Percentiles rank a stretch among this genome's conserved stretches.
phyloP scores from a whole-genome alignment of 1,140 invertebrate species.

The Plodia interpunctella region DNA sequence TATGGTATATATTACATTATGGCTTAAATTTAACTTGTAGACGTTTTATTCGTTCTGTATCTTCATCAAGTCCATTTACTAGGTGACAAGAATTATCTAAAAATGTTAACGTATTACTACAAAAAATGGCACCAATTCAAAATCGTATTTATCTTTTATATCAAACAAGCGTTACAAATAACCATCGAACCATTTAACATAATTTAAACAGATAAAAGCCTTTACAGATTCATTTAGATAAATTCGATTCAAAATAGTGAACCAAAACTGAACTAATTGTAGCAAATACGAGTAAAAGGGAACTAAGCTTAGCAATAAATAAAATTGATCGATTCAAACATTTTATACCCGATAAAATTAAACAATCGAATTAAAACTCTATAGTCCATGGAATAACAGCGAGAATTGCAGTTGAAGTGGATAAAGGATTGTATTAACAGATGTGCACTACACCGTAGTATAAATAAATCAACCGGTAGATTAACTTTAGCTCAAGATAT shows the following conservation, averaged over 20 bases:
- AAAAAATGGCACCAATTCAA: too few relatives aligned
- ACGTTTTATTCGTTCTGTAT: too few relatives aligned
- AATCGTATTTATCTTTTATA: too few relatives aligned
- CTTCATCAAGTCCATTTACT: too few relatives aligned
- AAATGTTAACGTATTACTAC: too few relatives aligned
- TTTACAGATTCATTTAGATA: conserved; percentile 1
- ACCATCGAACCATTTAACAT: neutral
- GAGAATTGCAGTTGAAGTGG: neutral
- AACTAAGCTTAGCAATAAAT: neutral
- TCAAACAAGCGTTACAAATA: too few relatives aligned
- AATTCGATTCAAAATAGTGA: neutral
- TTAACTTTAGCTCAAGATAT: neutral
- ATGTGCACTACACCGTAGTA: neutral
- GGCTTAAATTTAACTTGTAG: too few relatives aligned
- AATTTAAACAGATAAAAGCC: neutral
- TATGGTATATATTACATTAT: too few relatives aligned
- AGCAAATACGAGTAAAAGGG: neutral
- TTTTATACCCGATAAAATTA: neutral
- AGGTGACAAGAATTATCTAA: too few relatives aligned
- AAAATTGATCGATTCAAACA: conserved; percentile 3
- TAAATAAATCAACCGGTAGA: neutral
- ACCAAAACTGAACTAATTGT: neutral
- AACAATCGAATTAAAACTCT: neutral
- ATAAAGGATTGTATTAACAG: conserved; percentile 6
- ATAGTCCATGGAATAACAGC: neutral